Base-by-base conservation (phyloP, 2,113 vertebrate genomes). In the Todiramphus chloris region DNA sequence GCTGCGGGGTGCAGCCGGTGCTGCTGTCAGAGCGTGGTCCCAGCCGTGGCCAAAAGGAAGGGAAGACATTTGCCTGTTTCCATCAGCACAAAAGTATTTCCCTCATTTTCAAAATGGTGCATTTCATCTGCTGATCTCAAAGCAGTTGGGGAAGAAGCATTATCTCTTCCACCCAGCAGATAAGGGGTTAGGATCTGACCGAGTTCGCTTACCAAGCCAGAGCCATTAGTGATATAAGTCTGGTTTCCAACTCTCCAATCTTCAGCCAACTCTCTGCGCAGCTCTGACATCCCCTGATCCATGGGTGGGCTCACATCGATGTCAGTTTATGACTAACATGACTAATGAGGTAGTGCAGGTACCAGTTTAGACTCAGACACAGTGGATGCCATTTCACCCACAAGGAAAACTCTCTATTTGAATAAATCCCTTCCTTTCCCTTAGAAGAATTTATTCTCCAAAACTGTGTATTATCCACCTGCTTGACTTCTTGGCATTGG, bases 1-100 rank as follows among this genome's bases (percentile, higher is more conserved):
- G 5, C 16, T 0, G 2, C 3, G 6, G 33, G 43, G 35, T 33
- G 59, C 2, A 3, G 44, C 66, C 3, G 1, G 30, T 0, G 3
- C 62, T 70, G 58, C 21, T 17, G 31, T 55, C 2, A 6, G 25
- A 83, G 13, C 0, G 0, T 17, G 44, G 74, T 62, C 70, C 81
- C 64, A 31, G 31, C 1, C 1, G 48, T 1, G 1, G 33, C 83
- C 2, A 0, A 20, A 66, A 83, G 43, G 60, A 93, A 59, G 44
- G 77, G 67, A 93, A 83, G 28, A 62, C 15, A 28, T 70, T 70
- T 60, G 51, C 39, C 33, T 84, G 58, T 70, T 80, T 72, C 31
- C 5, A 0, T 50, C 70, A 84, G 25, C 28, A 39, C 43, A 68
- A 8, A 81, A 68, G 30, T 31, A 84, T 80, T 87, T 84, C 63